These are phyloP conservation scores for Cottoperca gobio DNA, from an alignment of 2,797 vertebrate species.

Conservation along the genomic window DNA sequence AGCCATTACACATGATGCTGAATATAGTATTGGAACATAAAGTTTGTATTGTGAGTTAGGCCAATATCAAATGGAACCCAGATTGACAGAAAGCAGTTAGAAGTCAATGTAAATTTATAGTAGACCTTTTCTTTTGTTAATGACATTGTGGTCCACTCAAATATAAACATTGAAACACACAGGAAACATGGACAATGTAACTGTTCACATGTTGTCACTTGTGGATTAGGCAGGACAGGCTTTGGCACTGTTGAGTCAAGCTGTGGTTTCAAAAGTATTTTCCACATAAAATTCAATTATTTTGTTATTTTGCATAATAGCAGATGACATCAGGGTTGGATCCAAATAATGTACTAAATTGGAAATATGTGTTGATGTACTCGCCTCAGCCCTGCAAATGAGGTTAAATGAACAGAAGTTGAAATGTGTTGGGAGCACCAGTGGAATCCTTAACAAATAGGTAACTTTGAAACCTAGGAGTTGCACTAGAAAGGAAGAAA, in stretches of 20 bases:
- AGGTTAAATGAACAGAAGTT: conserved; percentile 17
- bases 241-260: conserved; percentile 15
- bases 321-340: conserved; percentile 14
- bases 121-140: neutral
- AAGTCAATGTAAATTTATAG: conserved; percentile 2
- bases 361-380: conserved; percentile 8
- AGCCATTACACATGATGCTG: neutral
- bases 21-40: neutral
- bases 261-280: conserved; percentile 12
- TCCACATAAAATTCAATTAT: neutral
- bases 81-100: conserved; percentile 10
- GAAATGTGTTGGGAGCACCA: neutral
- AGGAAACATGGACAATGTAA: conserved; percentile 24
- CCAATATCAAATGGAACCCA: conserved; percentile 4
- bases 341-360: neutral
- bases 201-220: conserved; percentile 8
- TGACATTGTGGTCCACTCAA: conserved; percentile 8
- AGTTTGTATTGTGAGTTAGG: conserved; percentile 27
- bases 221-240: conserved; percentile 12
- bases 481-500: neutral
- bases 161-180: conserved; percentile 18
- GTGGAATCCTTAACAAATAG: neutral
- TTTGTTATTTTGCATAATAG: conserved; percentile 1
- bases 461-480: neutral
- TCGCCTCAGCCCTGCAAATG: conserved; percentile 18